A percentile compares a stretch with the other conserved stretches of the same genome.
Conservation (phyloP, 2,113 vertebrate genomes). For the Otus sunia region DNA sequence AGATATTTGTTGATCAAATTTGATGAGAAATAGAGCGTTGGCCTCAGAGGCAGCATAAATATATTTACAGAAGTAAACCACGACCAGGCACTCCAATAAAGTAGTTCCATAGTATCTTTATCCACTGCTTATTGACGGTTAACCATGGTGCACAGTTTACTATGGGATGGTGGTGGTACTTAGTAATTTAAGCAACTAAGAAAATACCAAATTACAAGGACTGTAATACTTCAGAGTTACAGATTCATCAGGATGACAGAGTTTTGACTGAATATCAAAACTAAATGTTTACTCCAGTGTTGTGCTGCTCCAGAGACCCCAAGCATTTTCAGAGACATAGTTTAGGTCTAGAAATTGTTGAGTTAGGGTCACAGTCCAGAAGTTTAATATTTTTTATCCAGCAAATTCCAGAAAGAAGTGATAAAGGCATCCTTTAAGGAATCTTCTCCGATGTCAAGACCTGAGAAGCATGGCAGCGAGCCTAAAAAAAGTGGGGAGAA, state of each 20-base stretch:
- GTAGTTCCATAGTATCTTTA: neutral
- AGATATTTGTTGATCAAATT: neutral
- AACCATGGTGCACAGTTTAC: neutral
- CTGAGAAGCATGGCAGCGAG: slow-evolving; percentile 77
- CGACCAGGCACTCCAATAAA: neutral
- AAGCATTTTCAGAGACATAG: neutral
- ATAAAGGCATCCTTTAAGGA: slow-evolving; percentile 73
- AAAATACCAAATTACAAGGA: neutral
- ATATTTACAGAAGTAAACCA: neutral
- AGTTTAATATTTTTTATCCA: neutral
- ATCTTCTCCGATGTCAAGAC: slow-evolving; percentile 85
- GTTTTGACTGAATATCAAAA: neutral
- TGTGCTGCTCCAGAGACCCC: neutral
- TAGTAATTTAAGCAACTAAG: neutral
- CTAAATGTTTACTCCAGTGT: neutral
- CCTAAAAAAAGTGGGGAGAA: slow-evolving; percentile 67
- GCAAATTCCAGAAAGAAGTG: neutral
- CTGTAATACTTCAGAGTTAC: neutral
- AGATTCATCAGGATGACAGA: neutral
- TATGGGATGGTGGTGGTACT: neutral
- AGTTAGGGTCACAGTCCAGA: neutral
- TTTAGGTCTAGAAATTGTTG: neutral
- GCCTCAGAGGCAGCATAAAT: neutral
- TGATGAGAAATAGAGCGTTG: neutral
- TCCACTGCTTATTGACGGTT: neutral